Evolutionary conservation across 2,797 vertebrate genomes (phyloP).

Genomic region (Apogon hyalosoma): DNA sequence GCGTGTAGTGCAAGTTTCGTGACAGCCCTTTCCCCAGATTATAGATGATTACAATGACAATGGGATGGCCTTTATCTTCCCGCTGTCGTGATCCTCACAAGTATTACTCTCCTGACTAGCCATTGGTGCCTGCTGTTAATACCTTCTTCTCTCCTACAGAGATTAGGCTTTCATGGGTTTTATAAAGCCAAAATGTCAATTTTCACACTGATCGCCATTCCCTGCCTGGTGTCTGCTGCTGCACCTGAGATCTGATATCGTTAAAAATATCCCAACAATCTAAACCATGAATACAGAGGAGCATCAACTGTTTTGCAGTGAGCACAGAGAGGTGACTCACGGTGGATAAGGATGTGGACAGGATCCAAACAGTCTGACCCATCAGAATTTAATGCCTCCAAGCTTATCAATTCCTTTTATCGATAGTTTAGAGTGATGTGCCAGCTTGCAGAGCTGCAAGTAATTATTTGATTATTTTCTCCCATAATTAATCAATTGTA

Average conservation of each 20-base stretch:
- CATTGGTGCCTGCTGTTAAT: slow-evolving; percentile 61
- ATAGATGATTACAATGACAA: slow-evolving; percentile 71
- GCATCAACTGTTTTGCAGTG: no score
- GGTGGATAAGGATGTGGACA: no score
- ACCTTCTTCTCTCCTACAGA: slow-evolving; percentile 35
- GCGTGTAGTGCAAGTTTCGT: slow-evolving; percentile 49
- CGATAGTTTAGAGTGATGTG: no score
- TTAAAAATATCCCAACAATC: not conserved
- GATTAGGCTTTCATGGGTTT: slow-evolving; percentile 50
- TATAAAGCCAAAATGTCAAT: slow-evolving; percentile 34
- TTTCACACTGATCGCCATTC: slow-evolving; percentile 22
- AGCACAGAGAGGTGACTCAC: no score
- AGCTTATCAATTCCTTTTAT: no score
- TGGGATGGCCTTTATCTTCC: slow-evolving; percentile 55
- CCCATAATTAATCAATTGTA: no score
- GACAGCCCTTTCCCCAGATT: slow-evolving; percentile 60
- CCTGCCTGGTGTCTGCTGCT: slow-evolving; percentile 2
- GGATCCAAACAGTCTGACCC: no score
- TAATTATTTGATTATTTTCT: no score
- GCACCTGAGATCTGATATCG: not conserved
- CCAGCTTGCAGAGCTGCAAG: no score
- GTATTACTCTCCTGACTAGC: slow-evolving; percentile 32
- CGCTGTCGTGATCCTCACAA: slow-evolving; percentile 49
- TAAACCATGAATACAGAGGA: slow-evolving; percentile 1
- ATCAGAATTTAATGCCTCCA: no score